Percentiles rank a stretch among this genome's conserved stretches.
Evolutionary conservation across 2,888 invertebrate genomes (phyloP).

Genomic region (Portevinia maculata): DNA sequence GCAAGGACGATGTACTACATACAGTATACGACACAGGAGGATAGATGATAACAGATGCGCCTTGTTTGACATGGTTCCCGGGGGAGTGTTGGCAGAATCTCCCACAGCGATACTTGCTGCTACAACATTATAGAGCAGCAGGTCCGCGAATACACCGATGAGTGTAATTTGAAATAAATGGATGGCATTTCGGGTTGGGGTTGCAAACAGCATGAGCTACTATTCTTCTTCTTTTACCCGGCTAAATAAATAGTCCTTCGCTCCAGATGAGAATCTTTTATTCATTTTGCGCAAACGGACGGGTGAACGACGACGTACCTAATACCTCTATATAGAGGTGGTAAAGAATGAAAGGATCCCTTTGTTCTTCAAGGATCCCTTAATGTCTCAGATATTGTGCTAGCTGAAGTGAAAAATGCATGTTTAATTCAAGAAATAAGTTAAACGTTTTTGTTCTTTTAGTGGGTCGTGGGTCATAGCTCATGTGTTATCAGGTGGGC

Average conservation of each 20-base stretch:
- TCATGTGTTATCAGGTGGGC: conserved; percentile 20
- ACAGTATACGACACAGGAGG: conserved; percentile 30
- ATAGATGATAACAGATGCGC: conserved; percentile 77
- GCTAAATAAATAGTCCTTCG: conserved; percentile 60
- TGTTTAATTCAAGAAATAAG: conserved; percentile 46
- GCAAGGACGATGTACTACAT: conserved; percentile 27
- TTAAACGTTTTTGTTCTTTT: conserved; percentile 9
- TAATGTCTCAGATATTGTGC: conserved; percentile 6
- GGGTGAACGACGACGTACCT: background rate
- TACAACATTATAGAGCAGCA: conserved; percentile 32
- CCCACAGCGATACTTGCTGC: conserved; percentile 75
- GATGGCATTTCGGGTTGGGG: conserved; percentile 45
- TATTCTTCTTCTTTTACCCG: conserved; percentile 52
- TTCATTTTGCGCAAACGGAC: conserved; percentile 31
- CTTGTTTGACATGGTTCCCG: conserved; percentile 76
- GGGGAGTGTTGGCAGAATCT: conserved; percentile 75
- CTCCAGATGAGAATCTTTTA: conserved; percentile 61
- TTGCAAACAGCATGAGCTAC: conserved; percentile 45
- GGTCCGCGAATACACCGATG: conserved; percentile 57
- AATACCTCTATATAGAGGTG: conserved; percentile 4
- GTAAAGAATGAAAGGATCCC: conserved; percentile 36
- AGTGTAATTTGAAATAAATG: conserved; percentile 73
- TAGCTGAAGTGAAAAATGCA: conserved; percentile 46
- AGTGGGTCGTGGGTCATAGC: background rate
- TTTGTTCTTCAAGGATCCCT: conserved; percentile 25